Base-by-base conservation (phyloP, 2,113 vertebrate genomes). In the Emydura subglobosa region DNA sequence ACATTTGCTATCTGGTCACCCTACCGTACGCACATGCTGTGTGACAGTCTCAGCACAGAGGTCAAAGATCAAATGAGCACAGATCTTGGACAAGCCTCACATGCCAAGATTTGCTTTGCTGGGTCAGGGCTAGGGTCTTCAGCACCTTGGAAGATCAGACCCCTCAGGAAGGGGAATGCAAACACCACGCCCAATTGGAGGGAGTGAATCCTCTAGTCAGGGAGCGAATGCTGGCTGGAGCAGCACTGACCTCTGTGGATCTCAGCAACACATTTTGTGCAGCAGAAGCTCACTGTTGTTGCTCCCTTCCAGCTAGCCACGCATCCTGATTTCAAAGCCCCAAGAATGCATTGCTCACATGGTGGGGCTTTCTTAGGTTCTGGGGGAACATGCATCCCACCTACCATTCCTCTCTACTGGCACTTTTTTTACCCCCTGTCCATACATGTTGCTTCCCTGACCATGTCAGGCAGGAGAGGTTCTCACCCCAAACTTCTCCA, bases 401-500 rank as follows among this genome's bases (percentile, higher is more conserved):
- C 88, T 95, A 84, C 49, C 65, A n/a, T 72, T 94, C 76, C 86
- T 61, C 55, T 91, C 85, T 80, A 44, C 29, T 34, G 8, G 54
- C 84, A 76, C 31, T 16, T 92, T 82, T 61, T 61, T 86, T 65
- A 91, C 53, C 29, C 34, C 5, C 2, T 24, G 95, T 89, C 81
- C 84, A 79, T 94, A 19, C 78, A 84, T 57, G 65, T 4, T 88
- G 95, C 82, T 51, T 84, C 92, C 22, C 83, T 47, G 95, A 93
- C 91, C 72, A 81, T 42, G 55, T 80, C 84, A 88, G 83, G 92
- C 44, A 83, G 79, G 95, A 84, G 7, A 85, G 0, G 1, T 89
- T 92, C 85, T 90, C 91, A 68, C 90, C 93, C 55, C 72, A 92
- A 87, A 86, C 78, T 8, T 82, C 44, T 27, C 6, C 29, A 42